phyloP scores from a whole-genome alignment of 2,888 invertebrate species.

The Cryptocephalus moraei region DNA sequence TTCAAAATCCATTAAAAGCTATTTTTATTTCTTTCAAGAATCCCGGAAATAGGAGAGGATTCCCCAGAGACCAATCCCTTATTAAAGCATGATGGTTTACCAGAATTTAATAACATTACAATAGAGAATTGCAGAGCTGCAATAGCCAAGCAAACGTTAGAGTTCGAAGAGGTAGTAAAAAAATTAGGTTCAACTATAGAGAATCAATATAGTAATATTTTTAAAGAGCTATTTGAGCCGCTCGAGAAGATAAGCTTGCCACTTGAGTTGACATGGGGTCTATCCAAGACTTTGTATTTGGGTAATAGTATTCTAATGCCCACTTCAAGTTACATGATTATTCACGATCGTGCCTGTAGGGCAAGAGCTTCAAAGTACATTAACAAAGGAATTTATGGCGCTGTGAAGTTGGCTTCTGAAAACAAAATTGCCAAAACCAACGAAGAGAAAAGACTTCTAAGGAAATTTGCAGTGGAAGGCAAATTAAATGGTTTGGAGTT shows the following conservation, averaged over 20 bases:
- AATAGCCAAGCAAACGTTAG: constrained; percentile 70
- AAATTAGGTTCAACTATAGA: constrained; percentile 52
- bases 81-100: constrained; percentile 61
- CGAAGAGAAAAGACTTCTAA: constrained; percentile 60
- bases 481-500: constrained; percentile 72
- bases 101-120: constrained; percentile 70
- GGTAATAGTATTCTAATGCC: constrained; percentile 74
- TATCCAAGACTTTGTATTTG: constrained; percentile 73
- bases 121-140: constrained; percentile 79
- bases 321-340: constrained; percentile 63
- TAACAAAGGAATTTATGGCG: constrained; percentile 57
- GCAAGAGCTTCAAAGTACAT: constrained; percentile 67
- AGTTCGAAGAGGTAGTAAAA: constrained; percentile 67
- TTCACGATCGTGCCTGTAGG: constrained; percentile 68
- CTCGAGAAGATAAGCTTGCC: constrained; percentile 64
- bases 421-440: constrained; percentile 28
- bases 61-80: constrained; percentile 64
- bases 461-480: constrained; percentile 74
- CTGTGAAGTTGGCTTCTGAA: constrained; percentile 44
- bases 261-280: constrained; percentile 76
- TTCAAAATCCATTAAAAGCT: too few species aligned
- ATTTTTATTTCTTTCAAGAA: constrained; percentile 38
- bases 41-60: constrained; percentile 79
- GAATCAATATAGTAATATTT: constrained; percentile 46
- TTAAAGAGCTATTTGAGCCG: constrained; percentile 60